Evolutionary conservation across 2,888 invertebrate species (phyloP).

Genomic region (Spisula solida): DNA sequence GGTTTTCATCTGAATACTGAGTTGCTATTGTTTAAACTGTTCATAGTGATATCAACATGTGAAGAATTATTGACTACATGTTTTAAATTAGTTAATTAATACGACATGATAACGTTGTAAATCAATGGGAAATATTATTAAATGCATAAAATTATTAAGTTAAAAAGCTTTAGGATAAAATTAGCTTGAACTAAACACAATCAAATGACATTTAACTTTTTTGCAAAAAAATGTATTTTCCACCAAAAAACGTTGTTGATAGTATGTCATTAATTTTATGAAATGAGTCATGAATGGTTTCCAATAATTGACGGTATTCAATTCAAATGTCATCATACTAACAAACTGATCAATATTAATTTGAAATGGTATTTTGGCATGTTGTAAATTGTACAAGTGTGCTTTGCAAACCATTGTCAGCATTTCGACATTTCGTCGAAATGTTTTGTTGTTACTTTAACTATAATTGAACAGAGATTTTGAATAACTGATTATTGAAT

Average conservation of each 20-base stretch:
- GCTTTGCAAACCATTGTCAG: constrained; percentile 38
- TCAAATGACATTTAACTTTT: constrained; percentile 26
- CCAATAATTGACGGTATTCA: constrained; percentile 32
- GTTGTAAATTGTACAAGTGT: constrained; percentile 45
- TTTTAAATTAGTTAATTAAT: no score
- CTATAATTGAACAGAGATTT: neutral
- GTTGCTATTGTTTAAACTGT: no score
- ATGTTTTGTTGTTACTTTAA: constrained; percentile 15
- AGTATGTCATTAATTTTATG: constrained; percentile 25
- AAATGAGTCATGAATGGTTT: constrained; percentile 7
- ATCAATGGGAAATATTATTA: neutral
- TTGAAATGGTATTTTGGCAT: constrained; percentile 50
- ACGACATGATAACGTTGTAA: neutral
- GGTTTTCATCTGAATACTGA: no score
- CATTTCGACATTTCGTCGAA: constrained; percentile 19
- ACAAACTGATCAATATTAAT: constrained; percentile 50
- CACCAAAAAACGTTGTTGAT: constrained; percentile 1
- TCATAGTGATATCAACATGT: no score
- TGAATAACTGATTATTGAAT: neutral
- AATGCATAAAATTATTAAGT: neutral
- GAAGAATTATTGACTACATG: no score
- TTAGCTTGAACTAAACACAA: neutral
- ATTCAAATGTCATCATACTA: constrained; percentile 46
- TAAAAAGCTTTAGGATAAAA: neutral
- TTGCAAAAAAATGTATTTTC: neutral